Conservation (phyloP, 1,140 invertebrate genomes). For the Metopolophium dirhodum region DNA sequence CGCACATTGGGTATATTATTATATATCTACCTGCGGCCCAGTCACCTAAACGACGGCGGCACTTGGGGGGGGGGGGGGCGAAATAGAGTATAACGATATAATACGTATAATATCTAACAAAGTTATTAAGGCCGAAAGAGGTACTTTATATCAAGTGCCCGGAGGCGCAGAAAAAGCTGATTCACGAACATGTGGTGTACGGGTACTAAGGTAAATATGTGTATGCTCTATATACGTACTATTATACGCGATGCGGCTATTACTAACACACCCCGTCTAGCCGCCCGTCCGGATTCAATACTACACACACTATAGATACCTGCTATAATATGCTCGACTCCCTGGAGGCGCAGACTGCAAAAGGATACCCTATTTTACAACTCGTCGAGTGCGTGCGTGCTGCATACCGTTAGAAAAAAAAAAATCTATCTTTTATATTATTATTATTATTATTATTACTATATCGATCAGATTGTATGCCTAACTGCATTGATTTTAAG, state of each 20-base stretch:
- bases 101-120: conserved; percentile 12
- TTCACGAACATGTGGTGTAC: neutral
- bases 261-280: neutral
- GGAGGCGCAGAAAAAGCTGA: neutral
- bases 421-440: neutral
- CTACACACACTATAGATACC: neutral
- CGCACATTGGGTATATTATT: no score
- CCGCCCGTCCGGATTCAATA: neutral
- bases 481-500: neutral
- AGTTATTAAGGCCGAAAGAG: neutral
- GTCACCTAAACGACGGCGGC: neutral
- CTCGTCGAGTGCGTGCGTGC: neutral
- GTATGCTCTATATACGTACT: neutral
- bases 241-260: neutral
- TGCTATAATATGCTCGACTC: neutral
- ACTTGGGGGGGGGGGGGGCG: neutral
- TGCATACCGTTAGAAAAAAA: no score
- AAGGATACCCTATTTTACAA: neutral
- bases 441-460: neutral
- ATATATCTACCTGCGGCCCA: no score
- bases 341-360: neutral
- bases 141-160: neutral
- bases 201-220: neutral
- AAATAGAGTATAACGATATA: neutral
- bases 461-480: neutral